Percentiles rank a stretch among this genome's conserved stretches.
phyloP scores from a whole-genome alignment of 2,888 invertebrate species.

The Athalia rosae region DNA sequence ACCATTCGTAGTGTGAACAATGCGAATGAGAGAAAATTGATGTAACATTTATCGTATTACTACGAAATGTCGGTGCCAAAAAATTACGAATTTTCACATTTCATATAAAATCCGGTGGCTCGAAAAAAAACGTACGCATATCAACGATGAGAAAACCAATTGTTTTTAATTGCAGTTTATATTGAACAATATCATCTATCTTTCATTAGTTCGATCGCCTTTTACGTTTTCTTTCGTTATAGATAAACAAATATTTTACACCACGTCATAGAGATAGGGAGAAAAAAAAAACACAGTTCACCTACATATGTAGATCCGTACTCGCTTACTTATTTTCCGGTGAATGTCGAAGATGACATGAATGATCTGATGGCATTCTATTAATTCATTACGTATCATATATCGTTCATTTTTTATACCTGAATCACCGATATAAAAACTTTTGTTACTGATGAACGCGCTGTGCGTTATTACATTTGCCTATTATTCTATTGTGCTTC shows the following conservation, averaged over 20 bases:
- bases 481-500: not conserved
- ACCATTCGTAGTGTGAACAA: not conserved
- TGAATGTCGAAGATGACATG: not conserved
- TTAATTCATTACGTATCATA: not conserved
- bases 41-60: not conserved
- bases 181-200: not conserved
- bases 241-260: not conserved
- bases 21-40: not conserved
- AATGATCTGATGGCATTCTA: too few relatives aligned
- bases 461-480: not conserved
- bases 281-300: too few relatives aligned
- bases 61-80: too few relatives aligned
- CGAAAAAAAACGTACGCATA: conserved; percentile 7
- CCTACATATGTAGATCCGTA: not conserved
- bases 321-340: not conserved
- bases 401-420: not conserved
- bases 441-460: not conserved
- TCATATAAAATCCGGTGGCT: not conserved
- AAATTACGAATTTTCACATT: too few relatives aligned
- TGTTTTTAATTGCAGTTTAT: conserved; percentile 9
- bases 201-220: conserved; percentile 10
- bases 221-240: not conserved
- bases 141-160: conserved; percentile 16
- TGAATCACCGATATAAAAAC: not conserved
- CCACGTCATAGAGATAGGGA: not conserved